Conservation (phyloP, 2,113 vertebrate species). For the Sminthopsis crassicaudata region DNA sequence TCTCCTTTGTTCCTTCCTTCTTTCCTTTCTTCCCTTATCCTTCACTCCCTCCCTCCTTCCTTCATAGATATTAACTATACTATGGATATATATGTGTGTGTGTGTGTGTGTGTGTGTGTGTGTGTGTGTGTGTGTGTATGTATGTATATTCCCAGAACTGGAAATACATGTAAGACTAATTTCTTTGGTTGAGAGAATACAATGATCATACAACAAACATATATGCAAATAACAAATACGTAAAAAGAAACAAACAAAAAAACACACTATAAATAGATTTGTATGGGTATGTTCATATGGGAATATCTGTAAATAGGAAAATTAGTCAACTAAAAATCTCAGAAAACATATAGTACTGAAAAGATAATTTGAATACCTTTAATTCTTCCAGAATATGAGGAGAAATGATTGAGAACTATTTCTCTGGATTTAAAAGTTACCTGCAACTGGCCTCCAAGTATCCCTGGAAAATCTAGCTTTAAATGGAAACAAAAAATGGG, state of each 20-base stretch:
- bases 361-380: background rate
- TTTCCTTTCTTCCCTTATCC: too few species aligned
- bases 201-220: background rate
- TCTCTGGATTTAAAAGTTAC: slow-evolving; percentile 50
- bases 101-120: too few species aligned
- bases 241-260: background rate
- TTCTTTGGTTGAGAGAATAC: background rate
- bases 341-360: background rate
- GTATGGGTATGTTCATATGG: background rate
- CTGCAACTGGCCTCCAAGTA: slow-evolving; percentile 56
- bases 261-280: background rate
- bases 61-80: background rate
- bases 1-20: too few species aligned
- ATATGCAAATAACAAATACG: background rate
- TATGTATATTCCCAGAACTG: too few species aligned
- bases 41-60: background rate
- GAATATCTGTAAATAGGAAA: background rate
- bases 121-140: too few species aligned
- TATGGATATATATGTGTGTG: too few species aligned
- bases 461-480: slow-evolving; percentile 37
- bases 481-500: slow-evolving; percentile 51
- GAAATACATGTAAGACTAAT: background rate
- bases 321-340: background rate
- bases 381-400: slow-evolving; percentile 45
- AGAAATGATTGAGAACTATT: slow-evolving; percentile 46